Evolutionary conservation across 2,113 vertebrate genomes (phyloP), one percentile per base, ranked within the genome.

Genomic region (Lepidothrix coronata): DNA sequence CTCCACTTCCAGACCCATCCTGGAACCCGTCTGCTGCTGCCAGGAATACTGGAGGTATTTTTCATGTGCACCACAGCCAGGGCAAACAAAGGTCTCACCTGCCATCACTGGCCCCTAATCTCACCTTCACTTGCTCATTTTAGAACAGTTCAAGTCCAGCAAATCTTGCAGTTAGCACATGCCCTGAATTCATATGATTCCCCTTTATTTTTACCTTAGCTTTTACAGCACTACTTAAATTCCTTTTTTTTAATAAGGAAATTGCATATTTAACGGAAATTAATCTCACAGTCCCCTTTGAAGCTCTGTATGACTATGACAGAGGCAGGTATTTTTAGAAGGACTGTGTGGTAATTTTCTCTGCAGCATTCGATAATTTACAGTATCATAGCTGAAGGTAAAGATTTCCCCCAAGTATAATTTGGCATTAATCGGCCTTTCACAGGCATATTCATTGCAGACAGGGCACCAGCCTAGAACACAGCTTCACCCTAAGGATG

Each of bases 391-490:
- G 95, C 95, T 1, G 2, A 97, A 97, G 89, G 91, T 43, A 89
- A 91, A 91, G 92, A 95, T 97, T 97, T 95, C 96, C 95, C 95
- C 89, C 78, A 88, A 95, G 95, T 67, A 84, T 85, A 92, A 96
- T 96, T 96, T 98, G 97, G 97, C 94, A 95, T 93, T 95, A 92
- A 43, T 57, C 12, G 3, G 80, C 67, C 49, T 96, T 97, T 97
- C 95, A 96, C 91, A 96, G 92, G 88, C 89, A 48, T 81, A 61
- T 94, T 96, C 86, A 66, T 31, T 96, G 95, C 97, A 98, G 90
- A 95, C 91, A 82, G 85, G 89, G 95, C 95, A 97, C 88, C 65
- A 95, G 85, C 59, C 88, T 83, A 44, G 27, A 97, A 96, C 91
- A 95, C 51, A 37, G 0, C 86, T 82, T 83, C 58, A 93, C 96